Base-by-base conservation (phyloP, 2,113 vertebrate genomes). In the Phyllopteryx taeniolatus region DNA sequence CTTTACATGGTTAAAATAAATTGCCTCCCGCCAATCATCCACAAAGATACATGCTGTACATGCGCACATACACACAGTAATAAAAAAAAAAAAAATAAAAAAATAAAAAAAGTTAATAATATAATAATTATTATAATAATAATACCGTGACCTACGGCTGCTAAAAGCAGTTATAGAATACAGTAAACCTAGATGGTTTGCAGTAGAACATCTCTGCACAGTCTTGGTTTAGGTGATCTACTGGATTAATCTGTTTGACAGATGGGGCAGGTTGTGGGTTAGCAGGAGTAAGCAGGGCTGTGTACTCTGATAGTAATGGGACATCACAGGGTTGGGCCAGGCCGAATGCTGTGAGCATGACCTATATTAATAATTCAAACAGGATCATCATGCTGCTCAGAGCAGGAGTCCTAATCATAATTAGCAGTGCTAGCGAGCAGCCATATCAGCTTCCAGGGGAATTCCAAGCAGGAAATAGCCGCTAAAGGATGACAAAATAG, bases 361-460 rank as follows among this genome's bases (percentile, higher is more conserved):
- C 89, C 89, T 89, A 88, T 90, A 90, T 91, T 85, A 90, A 91
- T 91, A 88, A 90, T 91, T 90, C 76, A 90, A 79, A 70, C 81
- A 86, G 81, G 83, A 88, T 83, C 81, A 79, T 71, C 72, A 77
- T 72, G 82, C 75, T 65, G 84, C 83, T 75, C 61, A 10, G 79
- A 73, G 76, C 78, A 71, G 77, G 75, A 82, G 68, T 51, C 70
- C 80, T 80, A 82, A 83, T 84, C 81, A 81, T 86, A 79, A 78
- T 89, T 84, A 85, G 75, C 74, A 56, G 71, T 47, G 15, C 73
- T 53, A 83, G 84, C 80, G 79, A 84, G 75, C 75, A 81, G 75
- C 75, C 68, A 46, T 61, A 56, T 65, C 74, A 64, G 83, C 74
- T 65, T 76, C 51, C 51, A 80, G 76, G 65, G 60, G 31, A 65